These are phyloP conservation scores for Falco novaeseelandiae DNA, from an alignment of 2,797 vertebrate genomes.

Conservation along the genomic window DNA sequence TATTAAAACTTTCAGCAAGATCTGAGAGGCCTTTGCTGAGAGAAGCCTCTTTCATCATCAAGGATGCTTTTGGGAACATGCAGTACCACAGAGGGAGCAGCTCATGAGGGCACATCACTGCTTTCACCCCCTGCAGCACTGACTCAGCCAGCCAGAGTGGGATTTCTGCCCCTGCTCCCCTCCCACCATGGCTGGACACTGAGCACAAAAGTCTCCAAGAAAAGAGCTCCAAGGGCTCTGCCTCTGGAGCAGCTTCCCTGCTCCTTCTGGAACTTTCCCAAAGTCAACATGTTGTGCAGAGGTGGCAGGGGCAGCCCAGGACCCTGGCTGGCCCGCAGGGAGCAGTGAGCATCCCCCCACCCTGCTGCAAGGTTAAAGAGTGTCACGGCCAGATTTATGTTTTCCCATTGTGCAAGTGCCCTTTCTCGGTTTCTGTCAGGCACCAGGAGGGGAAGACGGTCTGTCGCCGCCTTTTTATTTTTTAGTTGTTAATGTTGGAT, in stretches of 20 bases:
- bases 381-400: not conserved
- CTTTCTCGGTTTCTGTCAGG: not conserved
- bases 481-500: not conserved
- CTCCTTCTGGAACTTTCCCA: not conserved
- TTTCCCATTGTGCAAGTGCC: not conserved
- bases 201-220: not conserved
- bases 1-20: not conserved
- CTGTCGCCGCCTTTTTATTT: not conserved
- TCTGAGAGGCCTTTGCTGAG: not conserved
- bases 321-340: rapidly evolving
- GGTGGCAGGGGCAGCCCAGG: not conserved
- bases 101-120: not conserved
- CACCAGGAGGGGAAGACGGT: not conserved
- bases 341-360: not conserved
- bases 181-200: not conserved
- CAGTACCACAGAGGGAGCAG: not conserved
- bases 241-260: not conserved
- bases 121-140: not conserved
- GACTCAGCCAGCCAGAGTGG: not conserved
- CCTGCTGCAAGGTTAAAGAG: not conserved
- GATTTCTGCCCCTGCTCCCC: not conserved
- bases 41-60: not conserved
- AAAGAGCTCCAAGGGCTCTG: not conserved
- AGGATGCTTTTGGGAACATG: not conserved
- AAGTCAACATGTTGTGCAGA: not conserved